Percentiles rank a stretch among this genome's conserved stretches.
phyloP scores from a whole-genome alignment of 1,140 invertebrate genomes.

The Spodoptera litura region DNA sequence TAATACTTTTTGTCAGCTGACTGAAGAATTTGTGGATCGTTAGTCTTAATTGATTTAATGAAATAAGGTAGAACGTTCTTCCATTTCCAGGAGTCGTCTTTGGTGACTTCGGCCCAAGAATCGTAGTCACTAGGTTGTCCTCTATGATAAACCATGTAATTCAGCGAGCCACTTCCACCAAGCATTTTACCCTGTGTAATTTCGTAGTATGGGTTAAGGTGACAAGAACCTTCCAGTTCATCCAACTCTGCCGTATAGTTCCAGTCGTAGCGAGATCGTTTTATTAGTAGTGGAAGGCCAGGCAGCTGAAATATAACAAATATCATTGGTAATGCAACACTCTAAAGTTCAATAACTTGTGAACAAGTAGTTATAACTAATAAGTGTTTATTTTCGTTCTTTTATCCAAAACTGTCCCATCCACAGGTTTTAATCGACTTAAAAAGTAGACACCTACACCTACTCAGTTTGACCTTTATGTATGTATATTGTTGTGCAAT shows the following conservation, averaged over 20 bases:
- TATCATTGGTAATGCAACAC: too few relatives aligned
- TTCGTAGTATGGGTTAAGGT: constrained; percentile 11
- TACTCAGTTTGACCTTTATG: too few relatives aligned
- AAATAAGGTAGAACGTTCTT: constrained; percentile 37
- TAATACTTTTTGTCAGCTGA: constrained; percentile 26
- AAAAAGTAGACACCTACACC: too few relatives aligned
- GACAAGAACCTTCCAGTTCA: constrained; percentile 8
- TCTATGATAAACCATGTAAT: constrained; percentile 40
- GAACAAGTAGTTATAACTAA: too few relatives aligned
- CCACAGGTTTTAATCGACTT: too few relatives aligned
- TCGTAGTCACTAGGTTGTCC: constrained; percentile 31
- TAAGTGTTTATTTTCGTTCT: too few relatives aligned
- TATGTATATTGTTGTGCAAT: too few relatives aligned
- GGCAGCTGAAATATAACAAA: constrained; percentile 11
- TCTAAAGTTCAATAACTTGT: too few relatives aligned
- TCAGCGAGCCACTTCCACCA: constrained; percentile 25
- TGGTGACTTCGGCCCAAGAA: constrained; percentile 30
- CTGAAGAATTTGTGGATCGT: constrained; percentile 17
- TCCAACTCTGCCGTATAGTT: constrained; percentile 30
- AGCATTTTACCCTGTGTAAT: constrained; percentile 38
- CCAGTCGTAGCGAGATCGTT: constrained; percentile 37
- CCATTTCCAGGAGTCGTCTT: constrained; percentile 37
- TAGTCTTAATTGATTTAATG: background rate
- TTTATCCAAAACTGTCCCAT: too few relatives aligned
- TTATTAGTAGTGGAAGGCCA: constrained; percentile 26